A percentile compares a stretch with the other conserved stretches of the same genome.
These are phyloP conservation scores for Melanchra persicariae DNA, from an alignment of 2,888 invertebrate species.

Conservation along the genomic window DNA sequence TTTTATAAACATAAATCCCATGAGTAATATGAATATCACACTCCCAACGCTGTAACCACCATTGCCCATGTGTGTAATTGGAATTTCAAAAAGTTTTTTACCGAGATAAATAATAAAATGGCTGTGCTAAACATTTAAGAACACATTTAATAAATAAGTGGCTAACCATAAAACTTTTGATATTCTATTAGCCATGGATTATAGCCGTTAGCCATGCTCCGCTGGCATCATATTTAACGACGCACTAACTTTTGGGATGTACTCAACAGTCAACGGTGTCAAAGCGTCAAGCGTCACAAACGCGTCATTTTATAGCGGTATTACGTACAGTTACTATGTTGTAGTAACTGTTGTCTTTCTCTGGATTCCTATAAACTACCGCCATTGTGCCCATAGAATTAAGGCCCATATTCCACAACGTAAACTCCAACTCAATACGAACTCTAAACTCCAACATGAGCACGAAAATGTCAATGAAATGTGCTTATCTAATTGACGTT, in stretches of 20 bases:
- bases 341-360: conserved; percentile 3
- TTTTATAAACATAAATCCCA: neutral
- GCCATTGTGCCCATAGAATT: too few relatives aligned
- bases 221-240: conserved; percentile 36
- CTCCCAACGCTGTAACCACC: neutral
- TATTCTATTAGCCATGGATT: conserved; percentile 37
- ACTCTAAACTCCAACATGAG: too few relatives aligned
- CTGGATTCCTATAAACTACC: neutral
- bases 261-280: neutral
- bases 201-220: conserved; percentile 28
- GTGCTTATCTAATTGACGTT: too few relatives aligned
- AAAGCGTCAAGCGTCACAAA: conserved; percentile 2
- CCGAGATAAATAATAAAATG: neutral
- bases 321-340: conserved; percentile 4
- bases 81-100: conserved; percentile 1
- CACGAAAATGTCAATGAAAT: too few relatives aligned
- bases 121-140: conserved; percentile 35
- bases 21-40: neutral
- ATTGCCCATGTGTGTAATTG: neutral
- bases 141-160: conserved; percentile 35
- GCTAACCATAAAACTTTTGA: conserved; percentile 27
- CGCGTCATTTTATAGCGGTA: conserved; percentile 46
- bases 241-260: conserved; percentile 34
- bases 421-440: too few relatives aligned
- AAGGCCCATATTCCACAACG: too few relatives aligned